These are phyloP conservation scores for Babylonia areolata DNA, from an alignment of 1,140 invertebrate species.

Conservation along the genomic window DNA sequence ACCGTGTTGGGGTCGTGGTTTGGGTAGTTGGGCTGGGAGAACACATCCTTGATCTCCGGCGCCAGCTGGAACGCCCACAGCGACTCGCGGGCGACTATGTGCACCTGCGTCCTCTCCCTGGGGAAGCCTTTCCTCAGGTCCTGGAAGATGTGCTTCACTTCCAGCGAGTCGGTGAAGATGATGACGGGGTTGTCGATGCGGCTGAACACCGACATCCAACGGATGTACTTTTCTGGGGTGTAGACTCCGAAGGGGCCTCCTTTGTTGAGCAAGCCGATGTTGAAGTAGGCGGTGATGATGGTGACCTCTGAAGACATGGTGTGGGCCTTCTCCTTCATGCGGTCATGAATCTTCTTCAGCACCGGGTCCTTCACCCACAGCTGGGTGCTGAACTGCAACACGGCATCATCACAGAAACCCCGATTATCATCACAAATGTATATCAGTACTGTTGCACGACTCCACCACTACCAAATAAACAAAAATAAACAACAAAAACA, in stretches of 20 bases:
- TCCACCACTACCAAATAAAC: too few relatives aligned
- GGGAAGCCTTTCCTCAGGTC: slow-evolving; percentile 44
- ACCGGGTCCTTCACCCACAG: too few relatives aligned
- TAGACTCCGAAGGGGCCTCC: background rate
- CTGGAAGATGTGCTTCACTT: slow-evolving; percentile 34
- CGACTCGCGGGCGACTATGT: slow-evolving; percentile 49
- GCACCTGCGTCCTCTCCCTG: slow-evolving; percentile 48
- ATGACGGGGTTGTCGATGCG: slow-evolving; percentile 48
- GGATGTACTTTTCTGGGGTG: slow-evolving; percentile 44
- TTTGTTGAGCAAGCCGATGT: too few relatives aligned
- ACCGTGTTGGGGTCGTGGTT: slow-evolving; percentile 57
- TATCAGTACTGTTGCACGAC: too few relatives aligned
- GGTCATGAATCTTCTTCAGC: too few relatives aligned
- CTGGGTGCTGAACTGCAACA: background rate
- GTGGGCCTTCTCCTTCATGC: too few relatives aligned
- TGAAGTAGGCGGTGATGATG: background rate
- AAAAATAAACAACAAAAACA: too few relatives aligned
- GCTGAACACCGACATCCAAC: slow-evolving; percentile 52
- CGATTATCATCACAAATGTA: too few relatives aligned
- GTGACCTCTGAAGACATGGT: background rate
- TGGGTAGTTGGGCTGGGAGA: slow-evolving; percentile 51
- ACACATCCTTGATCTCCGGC: slow-evolving; percentile 53
- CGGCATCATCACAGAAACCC: background rate
- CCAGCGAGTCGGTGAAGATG: slow-evolving; percentile 48
- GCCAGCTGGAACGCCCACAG: slow-evolving; percentile 63